These are phyloP conservation scores for Drosophila multiciliata DNA, from an alignment of 2,888 invertebrate species.

Conservation along the genomic window DNA sequence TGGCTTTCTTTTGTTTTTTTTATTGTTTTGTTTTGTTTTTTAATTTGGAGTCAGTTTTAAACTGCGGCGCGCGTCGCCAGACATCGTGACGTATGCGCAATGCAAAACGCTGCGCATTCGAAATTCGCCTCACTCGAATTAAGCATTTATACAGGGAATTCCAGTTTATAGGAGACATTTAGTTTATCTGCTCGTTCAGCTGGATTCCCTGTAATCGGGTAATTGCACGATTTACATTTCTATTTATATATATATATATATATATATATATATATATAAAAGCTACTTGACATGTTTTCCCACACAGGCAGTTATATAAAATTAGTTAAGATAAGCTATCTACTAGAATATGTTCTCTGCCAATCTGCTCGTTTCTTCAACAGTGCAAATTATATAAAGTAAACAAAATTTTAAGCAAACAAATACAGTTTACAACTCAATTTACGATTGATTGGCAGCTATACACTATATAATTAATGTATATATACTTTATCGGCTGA, in stretches of 20 bases:
- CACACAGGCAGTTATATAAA: not conserved
- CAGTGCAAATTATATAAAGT: not conserved
- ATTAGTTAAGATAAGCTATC: not conserved
- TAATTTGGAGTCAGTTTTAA: conserved; percentile 24
- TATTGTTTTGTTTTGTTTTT: conserved; percentile 18
- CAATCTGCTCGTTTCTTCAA: not conserved
- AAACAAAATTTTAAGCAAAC: not conserved
- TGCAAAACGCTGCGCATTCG: conserved; percentile 59
- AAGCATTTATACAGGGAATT: conserved; percentile 14
- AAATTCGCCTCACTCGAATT: conserved; percentile 32
- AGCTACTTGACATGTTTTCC: conserved; percentile 6
- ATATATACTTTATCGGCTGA: not conserved
- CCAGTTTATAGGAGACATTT: conserved; percentile 2
- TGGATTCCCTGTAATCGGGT: conserved; percentile 40
- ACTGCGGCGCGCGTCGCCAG: conserved; percentile 50
- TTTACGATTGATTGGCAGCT: not conserved
- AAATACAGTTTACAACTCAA: not conserved
- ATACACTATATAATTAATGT: not conserved
- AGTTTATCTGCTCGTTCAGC: conserved; percentile 15
- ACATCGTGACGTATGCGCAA: conserved; percentile 74
- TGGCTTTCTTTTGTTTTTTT: conserved; percentile 25
- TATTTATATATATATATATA: conserved; percentile 1
- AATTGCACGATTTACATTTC: not conserved
- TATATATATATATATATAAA: not conserved
- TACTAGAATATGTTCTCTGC: not conserved